These are phyloP conservation scores for Sweltsa coloradensis DNA, from an alignment of 1,140 invertebrate genomes.

Conservation along the genomic window DNA sequence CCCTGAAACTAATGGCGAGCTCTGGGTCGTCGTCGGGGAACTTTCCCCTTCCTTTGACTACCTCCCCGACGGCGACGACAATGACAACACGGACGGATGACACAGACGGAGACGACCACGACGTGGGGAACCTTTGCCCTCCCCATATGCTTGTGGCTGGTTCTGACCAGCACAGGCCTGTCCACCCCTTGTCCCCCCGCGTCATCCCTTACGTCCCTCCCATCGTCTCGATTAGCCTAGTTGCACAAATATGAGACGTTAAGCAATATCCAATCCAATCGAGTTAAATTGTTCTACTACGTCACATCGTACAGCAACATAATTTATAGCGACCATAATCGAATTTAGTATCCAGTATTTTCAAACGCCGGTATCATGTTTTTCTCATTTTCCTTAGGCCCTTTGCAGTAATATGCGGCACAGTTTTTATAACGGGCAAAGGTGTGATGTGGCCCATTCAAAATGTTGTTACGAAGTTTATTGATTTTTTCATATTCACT, in stretches of 20 bases:
- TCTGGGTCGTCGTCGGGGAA: too few species aligned
- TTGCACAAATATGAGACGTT: too few species aligned
- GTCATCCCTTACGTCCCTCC: conserved; percentile 10
- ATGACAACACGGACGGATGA: too few species aligned
- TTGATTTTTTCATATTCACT: neutral
- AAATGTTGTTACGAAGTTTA: neutral
- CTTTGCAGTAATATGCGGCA: conserved; percentile 1
- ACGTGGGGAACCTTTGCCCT: too few species aligned
- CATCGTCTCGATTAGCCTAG: conserved; percentile 11
- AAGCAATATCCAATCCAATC: too few species aligned
- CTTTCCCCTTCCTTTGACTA: too few species aligned
- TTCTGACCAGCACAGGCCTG: too few species aligned
- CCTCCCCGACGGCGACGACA: too few species aligned
- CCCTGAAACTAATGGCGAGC: too few species aligned
- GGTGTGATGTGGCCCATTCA: conserved; percentile 2
- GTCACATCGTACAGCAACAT: conserved; percentile 10
- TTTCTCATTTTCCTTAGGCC: neutral
- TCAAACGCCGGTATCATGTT: conserved; percentile 11
- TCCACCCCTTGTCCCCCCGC: conserved; percentile 7
- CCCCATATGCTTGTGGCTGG: too few species aligned
- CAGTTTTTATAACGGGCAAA: conserved; percentile 1
- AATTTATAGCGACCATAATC: conserved; percentile 12
- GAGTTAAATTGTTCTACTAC: conserved; percentile 13
- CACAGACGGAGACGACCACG: too few species aligned
- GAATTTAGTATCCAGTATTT: conserved; percentile 10